phyloP scores from a whole-genome alignment of 2,113 vertebrate genomes.

The Emydocephalus ijimae region DNA sequence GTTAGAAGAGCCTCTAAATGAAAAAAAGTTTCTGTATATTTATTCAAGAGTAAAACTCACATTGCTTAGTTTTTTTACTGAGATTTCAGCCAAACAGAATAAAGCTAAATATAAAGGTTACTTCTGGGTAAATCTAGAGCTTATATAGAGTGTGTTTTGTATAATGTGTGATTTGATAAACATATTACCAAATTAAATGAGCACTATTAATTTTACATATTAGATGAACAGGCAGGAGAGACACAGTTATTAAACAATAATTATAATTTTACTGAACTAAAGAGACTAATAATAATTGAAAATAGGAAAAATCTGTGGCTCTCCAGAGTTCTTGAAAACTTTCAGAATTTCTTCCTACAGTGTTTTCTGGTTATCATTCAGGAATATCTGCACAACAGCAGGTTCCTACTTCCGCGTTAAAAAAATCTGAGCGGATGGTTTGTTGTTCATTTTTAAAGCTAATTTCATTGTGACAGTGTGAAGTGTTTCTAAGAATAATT shows the following conservation, averaged over 20 bases:
- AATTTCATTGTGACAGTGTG: background rate
- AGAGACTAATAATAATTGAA: background rate
- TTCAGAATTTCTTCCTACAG: background rate
- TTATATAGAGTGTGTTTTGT: background rate
- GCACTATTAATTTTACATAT: background rate
- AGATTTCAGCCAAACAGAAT: background rate
- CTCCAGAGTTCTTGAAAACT: background rate
- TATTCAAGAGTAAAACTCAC: background rate
- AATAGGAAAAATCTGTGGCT: background rate
- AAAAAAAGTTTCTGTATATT: background rate
- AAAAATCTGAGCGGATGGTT: background rate
- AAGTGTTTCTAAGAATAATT: background rate
- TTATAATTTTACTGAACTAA: background rate
- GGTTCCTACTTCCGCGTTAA: background rate
- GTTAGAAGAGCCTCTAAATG: background rate
- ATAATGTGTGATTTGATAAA: background rate
- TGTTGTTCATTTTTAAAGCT: background rate
- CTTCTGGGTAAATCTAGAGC: background rate
- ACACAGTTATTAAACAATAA: background rate
- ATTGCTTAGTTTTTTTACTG: background rate
- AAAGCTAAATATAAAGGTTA: background rate
- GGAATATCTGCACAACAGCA: background rate
- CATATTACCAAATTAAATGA: background rate
- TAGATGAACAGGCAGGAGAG: background rate
- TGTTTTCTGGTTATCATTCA: background rate